These are phyloP conservation scores for Drosophila rufa DNA, from an alignment of 1,140 invertebrate species.

Conservation along the genomic window DNA sequence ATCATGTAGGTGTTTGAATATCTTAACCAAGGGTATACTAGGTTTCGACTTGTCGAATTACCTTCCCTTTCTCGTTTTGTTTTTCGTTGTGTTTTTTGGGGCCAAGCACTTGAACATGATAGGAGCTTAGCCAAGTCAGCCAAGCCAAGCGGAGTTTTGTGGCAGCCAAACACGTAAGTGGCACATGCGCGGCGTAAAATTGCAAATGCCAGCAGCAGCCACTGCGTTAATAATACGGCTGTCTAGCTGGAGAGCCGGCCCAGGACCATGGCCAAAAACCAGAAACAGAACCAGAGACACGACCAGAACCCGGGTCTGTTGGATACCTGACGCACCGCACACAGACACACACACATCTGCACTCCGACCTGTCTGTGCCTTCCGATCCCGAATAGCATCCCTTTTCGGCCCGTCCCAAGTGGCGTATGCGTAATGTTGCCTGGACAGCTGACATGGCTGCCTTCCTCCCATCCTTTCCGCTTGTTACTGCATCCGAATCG, in stretches of 20 bases:
- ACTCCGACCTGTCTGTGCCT: slow-evolving; percentile 16
- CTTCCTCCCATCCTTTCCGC: slow-evolving; percentile 20
- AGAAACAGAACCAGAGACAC: slow-evolving; percentile 36
- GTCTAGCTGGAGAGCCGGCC: slow-evolving; percentile 47
- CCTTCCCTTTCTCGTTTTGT: slow-evolving; percentile 8
- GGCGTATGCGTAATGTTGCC: slow-evolving; percentile 74
- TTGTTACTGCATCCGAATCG: slow-evolving; percentile 27
- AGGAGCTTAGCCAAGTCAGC: slow-evolving; percentile 73
- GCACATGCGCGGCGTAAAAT: slow-evolving; percentile 76
- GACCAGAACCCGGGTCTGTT: slow-evolving; percentile 19
- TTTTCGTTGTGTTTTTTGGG: slow-evolving; percentile 59
- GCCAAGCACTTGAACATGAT: slow-evolving; percentile 81
- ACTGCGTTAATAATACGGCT: slow-evolving; percentile 79
- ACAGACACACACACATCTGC: slow-evolving; percentile 18
- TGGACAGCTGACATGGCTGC: slow-evolving; percentile 49
- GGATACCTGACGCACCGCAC: slow-evolving; percentile 48
- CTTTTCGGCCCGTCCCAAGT: slow-evolving; percentile 39
- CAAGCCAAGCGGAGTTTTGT: slow-evolving; percentile 60
- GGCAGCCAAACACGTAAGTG: slow-evolving; percentile 75
- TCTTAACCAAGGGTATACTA: not conserved
- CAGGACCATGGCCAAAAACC: slow-evolving; percentile 20
- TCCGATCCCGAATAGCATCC: slow-evolving; percentile 3
- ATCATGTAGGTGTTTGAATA: not conserved
- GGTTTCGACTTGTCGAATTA: not conserved
- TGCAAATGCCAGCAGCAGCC: slow-evolving; percentile 60